A percentile compares a stretch with the other conserved stretches of the same genome.
phyloP scores from a whole-genome alignment of 2,888 invertebrate species.

The Andrena trimmerana region DNA sequence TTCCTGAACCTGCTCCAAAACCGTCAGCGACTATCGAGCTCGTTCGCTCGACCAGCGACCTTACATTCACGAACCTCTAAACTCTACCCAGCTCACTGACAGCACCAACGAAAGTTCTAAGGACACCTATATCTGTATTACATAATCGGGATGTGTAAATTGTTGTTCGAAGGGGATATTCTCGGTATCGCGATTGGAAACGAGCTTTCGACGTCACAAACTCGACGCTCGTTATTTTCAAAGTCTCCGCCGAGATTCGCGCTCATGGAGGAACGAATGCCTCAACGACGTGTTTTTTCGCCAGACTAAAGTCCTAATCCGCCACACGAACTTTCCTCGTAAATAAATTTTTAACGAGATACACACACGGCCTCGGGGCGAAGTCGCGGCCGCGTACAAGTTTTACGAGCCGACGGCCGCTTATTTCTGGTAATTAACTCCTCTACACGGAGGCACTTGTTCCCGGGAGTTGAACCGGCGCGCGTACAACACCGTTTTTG shows the following conservation, averaged over 20 bases:
- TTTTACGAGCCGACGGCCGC: constrained; percentile 55
- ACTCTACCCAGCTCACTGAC: constrained; percentile 3
- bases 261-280: not conserved
- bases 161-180: not conserved
- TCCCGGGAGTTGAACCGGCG: constrained; percentile 58
- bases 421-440: constrained; percentile 61
- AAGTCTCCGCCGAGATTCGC: not conserved
- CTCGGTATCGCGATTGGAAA: not conserved
- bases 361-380: constrained; percentile 27
- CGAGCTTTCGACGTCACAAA: not conserved
- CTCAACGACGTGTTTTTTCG: constrained; percentile 8
- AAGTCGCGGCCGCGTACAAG: constrained; percentile 33
- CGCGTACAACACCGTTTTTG: constrained; percentile 60
- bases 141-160: constrained; percentile 2
- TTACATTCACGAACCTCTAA: too few relatives aligned
- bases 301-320: constrained; percentile 27
- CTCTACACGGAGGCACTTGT: constrained; percentile 56
- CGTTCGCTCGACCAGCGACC: constrained; percentile 55
- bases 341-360: constrained; percentile 62
- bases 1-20: constrained; percentile 56
- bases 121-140: too few relatives aligned
- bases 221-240: not conserved
- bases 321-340: constrained; percentile 45
- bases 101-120: constrained; percentile 31
- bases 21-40: constrained; percentile 62